Conservation (phyloP, 2,113 vertebrate species). For the Scolopax mira region DNA sequence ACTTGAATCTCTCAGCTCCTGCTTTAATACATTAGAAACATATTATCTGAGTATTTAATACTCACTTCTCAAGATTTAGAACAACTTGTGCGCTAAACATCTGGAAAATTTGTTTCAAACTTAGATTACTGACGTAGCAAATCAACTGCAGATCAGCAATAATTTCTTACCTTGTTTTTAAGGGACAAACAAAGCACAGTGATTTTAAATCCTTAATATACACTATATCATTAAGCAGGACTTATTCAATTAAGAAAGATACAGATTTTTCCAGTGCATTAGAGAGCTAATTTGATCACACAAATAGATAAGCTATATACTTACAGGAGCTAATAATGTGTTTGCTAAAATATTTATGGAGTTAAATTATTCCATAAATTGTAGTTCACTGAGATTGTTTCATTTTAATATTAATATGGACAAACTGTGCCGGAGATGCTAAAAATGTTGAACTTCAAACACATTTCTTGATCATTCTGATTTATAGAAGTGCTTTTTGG, state of each 20-base stretch:
- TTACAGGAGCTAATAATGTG: not conserved
- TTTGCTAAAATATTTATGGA: slow-evolving; percentile 50
- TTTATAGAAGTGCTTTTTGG: not conserved
- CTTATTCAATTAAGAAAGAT: not conserved
- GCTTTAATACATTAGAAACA: not conserved
- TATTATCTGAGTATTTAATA: not conserved
- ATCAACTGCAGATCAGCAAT: not conserved
- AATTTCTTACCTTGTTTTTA: not conserved
- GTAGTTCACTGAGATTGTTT: not conserved
- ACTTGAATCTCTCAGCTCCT: not conserved
- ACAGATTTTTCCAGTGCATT: not conserved
- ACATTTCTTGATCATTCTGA: not conserved
- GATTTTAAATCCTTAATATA: not conserved
- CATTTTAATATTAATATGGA: slow-evolving; percentile 42
- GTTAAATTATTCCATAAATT: slow-evolving; percentile 40
- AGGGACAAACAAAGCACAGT: not conserved
- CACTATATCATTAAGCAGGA: not conserved
- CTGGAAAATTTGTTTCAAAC: not conserved
- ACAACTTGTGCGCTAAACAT: not conserved
- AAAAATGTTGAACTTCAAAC: slow-evolving; percentile 29
- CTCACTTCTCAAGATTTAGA: not conserved
- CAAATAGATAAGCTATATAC: not conserved
- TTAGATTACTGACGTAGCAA: not conserved
- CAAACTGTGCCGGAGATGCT: not conserved
- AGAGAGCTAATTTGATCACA: not conserved